Evolutionary conservation across 2,888 invertebrate species (phyloP).

Genomic region (Sericinus montela): DNA sequence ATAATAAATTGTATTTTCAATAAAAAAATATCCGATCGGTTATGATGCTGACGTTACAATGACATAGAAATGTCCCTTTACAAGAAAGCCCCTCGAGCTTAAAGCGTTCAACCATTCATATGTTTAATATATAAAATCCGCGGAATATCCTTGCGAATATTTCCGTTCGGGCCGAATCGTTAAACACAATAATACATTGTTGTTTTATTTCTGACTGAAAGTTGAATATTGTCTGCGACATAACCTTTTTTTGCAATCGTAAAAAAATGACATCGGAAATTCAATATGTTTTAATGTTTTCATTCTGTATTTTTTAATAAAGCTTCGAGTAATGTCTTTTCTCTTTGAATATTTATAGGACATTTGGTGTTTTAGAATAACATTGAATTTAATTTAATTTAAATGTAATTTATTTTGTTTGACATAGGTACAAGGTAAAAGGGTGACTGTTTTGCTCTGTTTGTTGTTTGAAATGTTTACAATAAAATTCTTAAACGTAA

Average conservation of each 20-base stretch:
- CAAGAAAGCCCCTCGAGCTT: not conserved
- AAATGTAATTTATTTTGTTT: not conserved
- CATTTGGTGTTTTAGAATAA: not conserved
- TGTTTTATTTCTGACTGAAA: not conserved
- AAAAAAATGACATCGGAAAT: not conserved
- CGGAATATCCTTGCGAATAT: not conserved
- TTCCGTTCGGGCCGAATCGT: not conserved
- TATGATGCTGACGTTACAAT: not conserved
- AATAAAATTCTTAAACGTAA: no score
- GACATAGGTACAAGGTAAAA: not conserved
- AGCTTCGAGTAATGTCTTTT: not conserved
- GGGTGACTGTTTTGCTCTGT: not conserved
- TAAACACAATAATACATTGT: no score
- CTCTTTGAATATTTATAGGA: not conserved
- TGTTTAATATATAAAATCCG: not conserved
- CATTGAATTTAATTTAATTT: not conserved
- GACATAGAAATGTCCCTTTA: not conserved
- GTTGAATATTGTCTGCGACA: not conserved
- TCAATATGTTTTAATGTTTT: not conserved
- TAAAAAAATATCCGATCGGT: no score
- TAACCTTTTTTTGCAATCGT: not conserved
- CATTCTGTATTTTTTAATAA: constrained; percentile 1
- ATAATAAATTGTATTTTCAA: no score
- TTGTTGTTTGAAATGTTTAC: not conserved
- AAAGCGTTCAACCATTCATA: not conserved